A percentile compares a stretch with the other conserved stretches of the same genome.
phyloP scores from a whole-genome alignment of 2,797 vertebrate species.

The Cyprinodon diabolis region DNA sequence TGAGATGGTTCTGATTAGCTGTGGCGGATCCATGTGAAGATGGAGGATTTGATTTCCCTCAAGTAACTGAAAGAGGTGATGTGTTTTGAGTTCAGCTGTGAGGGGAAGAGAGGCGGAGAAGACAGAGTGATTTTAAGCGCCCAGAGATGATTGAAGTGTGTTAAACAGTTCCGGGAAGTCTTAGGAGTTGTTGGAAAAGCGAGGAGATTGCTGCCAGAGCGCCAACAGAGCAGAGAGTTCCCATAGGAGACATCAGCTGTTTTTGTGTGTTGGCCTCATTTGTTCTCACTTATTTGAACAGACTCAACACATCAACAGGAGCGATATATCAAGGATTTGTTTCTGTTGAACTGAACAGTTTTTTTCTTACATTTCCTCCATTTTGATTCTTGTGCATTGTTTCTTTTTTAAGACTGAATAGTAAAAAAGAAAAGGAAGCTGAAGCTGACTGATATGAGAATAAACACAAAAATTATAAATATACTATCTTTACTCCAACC shows the following conservation, averaged over 20 bases:
- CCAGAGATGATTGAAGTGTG: constrained; percentile 45
- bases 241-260: constrained; percentile 28
- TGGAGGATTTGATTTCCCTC: constrained; percentile 53
- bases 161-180: constrained; percentile 36
- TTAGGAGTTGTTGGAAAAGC: constrained; percentile 40
- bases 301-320: constrained; percentile 36
- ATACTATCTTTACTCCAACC: too few relatives aligned
- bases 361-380: constrained; percentile 8
- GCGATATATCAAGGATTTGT: background rate
- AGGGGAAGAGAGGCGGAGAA: constrained; percentile 3
- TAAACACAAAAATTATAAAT: background rate
- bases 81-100: constrained; percentile 19
- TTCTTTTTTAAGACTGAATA: background rate
- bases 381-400: background rate
- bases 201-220: constrained; percentile 34
- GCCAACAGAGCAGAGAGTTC: constrained; percentile 32
- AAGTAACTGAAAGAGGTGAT: constrained; percentile 36
- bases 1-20: constrained; percentile 60
- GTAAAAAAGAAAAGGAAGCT: background rate
- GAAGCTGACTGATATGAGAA: background rate
- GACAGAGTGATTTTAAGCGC: constrained; percentile 38
- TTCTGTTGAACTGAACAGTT: background rate
- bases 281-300: constrained; percentile 17
- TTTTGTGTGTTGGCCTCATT: constrained; percentile 31
- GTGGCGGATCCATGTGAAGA: constrained; percentile 41